Evolutionary conservation across 2,888 invertebrate genomes (phyloP), one percentile per base, ranked within the genome.

Genomic region (Syritta pipiens): DNA sequence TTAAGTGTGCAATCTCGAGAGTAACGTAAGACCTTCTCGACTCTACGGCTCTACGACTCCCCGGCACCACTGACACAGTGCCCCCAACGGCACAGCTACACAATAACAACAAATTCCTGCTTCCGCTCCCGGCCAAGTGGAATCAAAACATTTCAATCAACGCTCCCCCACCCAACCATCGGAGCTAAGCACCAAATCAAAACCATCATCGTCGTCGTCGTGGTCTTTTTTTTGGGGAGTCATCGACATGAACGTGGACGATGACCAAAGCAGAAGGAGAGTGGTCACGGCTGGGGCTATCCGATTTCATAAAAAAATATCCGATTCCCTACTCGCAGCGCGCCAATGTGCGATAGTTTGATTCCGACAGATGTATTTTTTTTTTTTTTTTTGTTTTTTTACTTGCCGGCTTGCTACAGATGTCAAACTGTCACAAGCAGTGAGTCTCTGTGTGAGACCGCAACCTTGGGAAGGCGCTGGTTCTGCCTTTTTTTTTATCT

Each of bases 1-100:
- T 44, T 57, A 57, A 60, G 57, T 63, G 57, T 57, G 48, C 57
- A 53, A 55, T 55, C 44, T 24, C 32, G 19, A 35, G 55, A 55
- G 28, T 30, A 10, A n/a, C n/a, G 22, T 48, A 30, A 28, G 24
- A 40, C 12, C 42, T 63, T 42, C 42, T 19, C 42, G 40, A 40
- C 20, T 51, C 9, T 22, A 10, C n/a, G 14, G 12, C 12, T 24
- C 4, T 7, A 51, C 32, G 17, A 10, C 14, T 7, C 32, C 2
- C 51, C 22, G 20, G 20, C 20, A 3, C 26, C 30, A 20, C 14
- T 44, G 37, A 37, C 37, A 17, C 17, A 6, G 37, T 14, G 37
- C 37, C 37, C 17, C 37, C 10, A 17, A 9, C 6, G 1, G 14
- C 35, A 12, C 35, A 35, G 30, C n/a, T 35, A 26, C 6, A 30